Percentiles rank a stretch among this genome's conserved stretches.
Evolutionary conservation across 2,797 vertebrate genomes (phyloP).

Genomic region (Clarias fuscus): DNA sequence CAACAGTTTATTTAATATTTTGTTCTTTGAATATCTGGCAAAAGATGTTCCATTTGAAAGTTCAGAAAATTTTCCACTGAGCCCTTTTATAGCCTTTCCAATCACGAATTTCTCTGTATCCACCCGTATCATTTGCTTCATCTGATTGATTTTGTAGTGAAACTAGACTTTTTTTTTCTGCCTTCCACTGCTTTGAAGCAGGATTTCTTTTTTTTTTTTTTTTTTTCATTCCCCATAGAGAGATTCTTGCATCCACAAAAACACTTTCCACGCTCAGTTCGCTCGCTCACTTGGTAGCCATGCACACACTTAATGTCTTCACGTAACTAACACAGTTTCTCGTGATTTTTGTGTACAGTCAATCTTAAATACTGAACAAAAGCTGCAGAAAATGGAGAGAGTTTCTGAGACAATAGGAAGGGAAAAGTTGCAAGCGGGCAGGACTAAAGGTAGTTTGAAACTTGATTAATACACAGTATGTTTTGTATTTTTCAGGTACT

Average conservation of each 20-base stretch:
- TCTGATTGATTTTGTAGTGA: constrained; percentile 45
- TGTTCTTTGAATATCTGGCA: constrained; percentile 9
- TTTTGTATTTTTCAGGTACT: constrained; percentile 18
- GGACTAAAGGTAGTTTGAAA: constrained; percentile 52
- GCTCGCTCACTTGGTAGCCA: constrained; percentile 50
- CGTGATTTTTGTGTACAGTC: constrained; percentile 52
- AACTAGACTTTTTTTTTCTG: constrained; percentile 23
- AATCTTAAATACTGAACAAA: constrained; percentile 41
- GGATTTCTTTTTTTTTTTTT: neutral
- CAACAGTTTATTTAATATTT: neutral
- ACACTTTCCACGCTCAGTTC: constrained; percentile 46
- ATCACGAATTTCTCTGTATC: constrained; percentile 33
- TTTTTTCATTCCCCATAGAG: constrained; percentile 33
- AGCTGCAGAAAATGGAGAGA: constrained; percentile 39
- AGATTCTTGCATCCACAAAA: constrained; percentile 47
- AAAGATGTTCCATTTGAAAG: neutral
- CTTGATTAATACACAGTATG: constrained; percentile 19
- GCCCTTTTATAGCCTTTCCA: constrained; percentile 1
- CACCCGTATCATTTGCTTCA: constrained; percentile 45
- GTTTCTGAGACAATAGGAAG: constrained; percentile 49
- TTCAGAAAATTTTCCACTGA: neutral
- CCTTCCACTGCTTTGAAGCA: constrained; percentile 41
- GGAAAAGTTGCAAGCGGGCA: constrained; percentile 44
- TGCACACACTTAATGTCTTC: constrained; percentile 53
- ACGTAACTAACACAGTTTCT: constrained; percentile 56